Base-by-base conservation (phyloP, 2,888 invertebrate genomes). In the Lasioglossum malachurum region DNA sequence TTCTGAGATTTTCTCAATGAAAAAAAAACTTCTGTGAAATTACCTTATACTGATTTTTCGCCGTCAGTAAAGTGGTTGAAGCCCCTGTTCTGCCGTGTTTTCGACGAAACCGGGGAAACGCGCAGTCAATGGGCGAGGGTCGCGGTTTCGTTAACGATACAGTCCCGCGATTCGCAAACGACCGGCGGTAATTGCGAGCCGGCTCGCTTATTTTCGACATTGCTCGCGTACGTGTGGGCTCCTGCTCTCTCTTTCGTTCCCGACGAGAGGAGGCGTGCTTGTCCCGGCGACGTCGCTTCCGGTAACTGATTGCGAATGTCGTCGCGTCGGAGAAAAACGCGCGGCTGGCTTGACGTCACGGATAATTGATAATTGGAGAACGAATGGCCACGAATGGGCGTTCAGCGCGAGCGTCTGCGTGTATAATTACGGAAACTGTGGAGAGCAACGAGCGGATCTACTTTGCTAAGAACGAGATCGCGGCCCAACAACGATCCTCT, bases 301-400 rank as follows among this genome's bases (percentile, higher is more conserved):
- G 87, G 53, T 76, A 78, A 87, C 80, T 91, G 92, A 91, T 90
- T 88, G 86, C 87, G 75, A 92, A 87, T 89, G 87, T 88, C 91
- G 75, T 76, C 71, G 73, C 19, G 38, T 71, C 53, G 44, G 44
- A 41, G 44, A 49, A 76, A 78, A 80, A 73, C 44, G 74, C 49
- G 27, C 53, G 81, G 35, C 75, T 7, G 69, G 38, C 69, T 41
- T 75, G 64, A 27, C 77, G 38, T 60, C 75, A 53, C 57, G 49
- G 64, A 78, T 79, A 82, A 86, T 78, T 86, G 87, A 75, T 86
- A 86, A 85, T 76, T 81, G 85, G 76, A 78, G 85, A 76, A 86
- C 73, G 75, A 71, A 72, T 44, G 35, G 35, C 49, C 5, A 10
- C 46, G 75, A 80, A 77, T 35, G 8, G n/a, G 2, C 64, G 27